A percentile compares a stretch with the other conserved stretches of the same genome.
Conservation (phyloP, 1,140 invertebrate species). For the Bombus soroeensis region DNA sequence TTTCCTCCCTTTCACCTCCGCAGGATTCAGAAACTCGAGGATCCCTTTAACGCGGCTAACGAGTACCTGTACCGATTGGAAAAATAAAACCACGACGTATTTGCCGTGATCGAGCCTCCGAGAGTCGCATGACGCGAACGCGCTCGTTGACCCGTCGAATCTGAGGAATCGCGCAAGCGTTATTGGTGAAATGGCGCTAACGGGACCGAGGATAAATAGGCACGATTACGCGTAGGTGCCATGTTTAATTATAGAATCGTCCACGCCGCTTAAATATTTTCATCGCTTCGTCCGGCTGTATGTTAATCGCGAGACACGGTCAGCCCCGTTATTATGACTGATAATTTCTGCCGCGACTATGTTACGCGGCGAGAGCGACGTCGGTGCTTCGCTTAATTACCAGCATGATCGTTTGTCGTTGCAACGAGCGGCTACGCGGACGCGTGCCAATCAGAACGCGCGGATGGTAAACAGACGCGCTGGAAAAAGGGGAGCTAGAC, state of each 20-base stretch:
- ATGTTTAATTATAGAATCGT: constrained; percentile 27
- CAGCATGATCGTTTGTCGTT: constrained; percentile 22
- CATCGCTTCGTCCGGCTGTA: constrained; percentile 7
- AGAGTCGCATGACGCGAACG: no score
- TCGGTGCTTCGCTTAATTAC: constrained; percentile 22
- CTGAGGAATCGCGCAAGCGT: neutral
- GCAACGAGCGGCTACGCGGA: constrained; percentile 6
- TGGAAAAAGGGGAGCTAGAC: neutral
- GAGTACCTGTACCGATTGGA: no score
- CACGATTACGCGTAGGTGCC: neutral
- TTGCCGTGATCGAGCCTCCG: no score
- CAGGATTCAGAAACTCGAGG: neutral
- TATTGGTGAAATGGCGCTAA: constrained; percentile 3
- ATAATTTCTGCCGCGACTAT: constrained; percentile 9
- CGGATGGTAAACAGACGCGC: neutral
- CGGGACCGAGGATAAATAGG: neutral
- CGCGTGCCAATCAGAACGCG: constrained; percentile 14
- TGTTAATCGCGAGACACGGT: neutral
- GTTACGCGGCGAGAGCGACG: neutral
- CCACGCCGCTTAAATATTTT: constrained; percentile 18
- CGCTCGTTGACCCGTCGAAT: no score
- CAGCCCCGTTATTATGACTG: constrained; percentile 39
- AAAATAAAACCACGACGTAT: no score
- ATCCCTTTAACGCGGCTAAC: neutral
- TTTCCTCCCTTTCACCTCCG: neutral